Percentiles rank a stretch among this genome's conserved stretches.
These are phyloP conservation scores for Struthidea cinerea DNA, from an alignment of 2,113 vertebrate species.

Conservation along the genomic window DNA sequence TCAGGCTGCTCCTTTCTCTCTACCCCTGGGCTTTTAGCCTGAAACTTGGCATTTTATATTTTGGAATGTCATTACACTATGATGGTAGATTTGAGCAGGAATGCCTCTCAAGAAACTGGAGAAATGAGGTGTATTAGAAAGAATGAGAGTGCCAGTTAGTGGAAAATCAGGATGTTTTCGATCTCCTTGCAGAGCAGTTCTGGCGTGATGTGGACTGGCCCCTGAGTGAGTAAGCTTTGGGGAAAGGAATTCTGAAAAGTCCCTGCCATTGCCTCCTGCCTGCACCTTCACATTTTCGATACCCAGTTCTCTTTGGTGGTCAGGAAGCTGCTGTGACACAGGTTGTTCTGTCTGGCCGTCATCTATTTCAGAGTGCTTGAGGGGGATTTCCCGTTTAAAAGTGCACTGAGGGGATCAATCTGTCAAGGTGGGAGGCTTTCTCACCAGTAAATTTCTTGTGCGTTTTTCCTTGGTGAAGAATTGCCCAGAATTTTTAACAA, in stretches of 20 bases:
- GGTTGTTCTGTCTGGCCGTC: not conserved
- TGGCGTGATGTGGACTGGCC: not conserved
- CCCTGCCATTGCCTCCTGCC: not conserved
- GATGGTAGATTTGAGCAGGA: not conserved
- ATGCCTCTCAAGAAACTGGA: not conserved
- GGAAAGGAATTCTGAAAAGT: not conserved
- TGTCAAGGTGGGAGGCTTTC: not conserved
- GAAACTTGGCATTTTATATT: not conserved
- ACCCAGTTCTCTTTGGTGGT: not conserved
- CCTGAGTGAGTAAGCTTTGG: not conserved
- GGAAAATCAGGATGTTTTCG: not conserved
- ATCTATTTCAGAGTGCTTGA: not conserved
- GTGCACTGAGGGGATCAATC: not conserved
- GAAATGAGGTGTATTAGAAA: not conserved
- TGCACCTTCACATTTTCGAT: not conserved
- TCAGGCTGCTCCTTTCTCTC: not conserved
- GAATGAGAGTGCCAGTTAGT: not conserved
- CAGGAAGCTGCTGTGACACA: constrained; percentile 12
- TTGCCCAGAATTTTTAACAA: not conserved
- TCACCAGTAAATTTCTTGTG: not conserved
- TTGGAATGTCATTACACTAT: not conserved
- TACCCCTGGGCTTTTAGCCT: not conserved
- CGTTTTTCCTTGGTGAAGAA: not conserved
- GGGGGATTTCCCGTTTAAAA: constrained; percentile 31
- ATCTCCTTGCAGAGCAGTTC: not conserved